Base-by-base conservation (phyloP, 2,888 invertebrate genomes). In the Dexiosoma caninum region DNA sequence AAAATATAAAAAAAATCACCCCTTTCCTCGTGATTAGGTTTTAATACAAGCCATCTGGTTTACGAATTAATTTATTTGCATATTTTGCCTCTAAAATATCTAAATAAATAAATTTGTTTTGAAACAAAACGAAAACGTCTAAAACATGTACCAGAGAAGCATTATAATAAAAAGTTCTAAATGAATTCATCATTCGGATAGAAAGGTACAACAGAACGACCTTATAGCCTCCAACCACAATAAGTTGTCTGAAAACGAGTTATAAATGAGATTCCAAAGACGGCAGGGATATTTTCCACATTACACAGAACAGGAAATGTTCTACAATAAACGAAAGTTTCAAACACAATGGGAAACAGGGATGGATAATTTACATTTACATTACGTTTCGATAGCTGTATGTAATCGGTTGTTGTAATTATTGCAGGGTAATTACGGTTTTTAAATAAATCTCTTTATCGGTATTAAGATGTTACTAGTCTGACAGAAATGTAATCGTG, bases 241-340 rank as follows among this genome's bases (percentile, higher is more conserved):
- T 27, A 57, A 55, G 9, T 12, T 44, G 12, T 30, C 9, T 4
- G 42, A 19, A 12, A 46, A 57, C 42, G 27, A 27, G 64, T 7
- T 4, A 35, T n/a, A 12, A 46, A 57, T 40, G 27, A 27, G 64
- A 37, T 37, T 62, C 30, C 19, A 62, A 60, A 59, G 9, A 55
- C 35, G 53, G 49, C 53, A 53, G 35, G 14, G 53, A 66, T 40
- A 30, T 30, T 30, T 59, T 1, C n/a, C 12, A 7, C 51, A 70
- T 57, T 70, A 23, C 71, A 67, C 46, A 66, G 57, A 64, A 23
- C 53, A 74, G 64, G 77, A 74, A 74, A 69, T 69, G 71, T 67
- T 59, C 8, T 32, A 42, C 35, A 42, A 59, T 37, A 46, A 66
- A 57, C 35, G 42, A 53, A 62, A 40, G 16, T 32, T 30, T 10